A percentile compares a stretch with the other conserved stretches of the same genome.
Evolutionary conservation across 2,797 vertebrate genomes (phyloP).

Genomic region (Gouania willdenowi): DNA sequence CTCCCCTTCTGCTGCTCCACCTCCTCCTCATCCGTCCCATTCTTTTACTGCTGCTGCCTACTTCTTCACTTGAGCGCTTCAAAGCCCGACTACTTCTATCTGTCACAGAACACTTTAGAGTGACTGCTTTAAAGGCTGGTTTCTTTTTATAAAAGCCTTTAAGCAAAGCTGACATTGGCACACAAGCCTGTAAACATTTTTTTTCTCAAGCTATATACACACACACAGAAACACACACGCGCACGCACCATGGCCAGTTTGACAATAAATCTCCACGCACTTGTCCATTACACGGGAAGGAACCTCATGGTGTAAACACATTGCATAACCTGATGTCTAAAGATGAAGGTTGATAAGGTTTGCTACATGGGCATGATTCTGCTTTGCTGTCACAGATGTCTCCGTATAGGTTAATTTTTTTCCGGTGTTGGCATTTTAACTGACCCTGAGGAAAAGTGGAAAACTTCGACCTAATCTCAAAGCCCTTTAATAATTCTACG

Average conservation of each 20-base stretch:
- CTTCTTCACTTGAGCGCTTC: slow-evolving; percentile 24
- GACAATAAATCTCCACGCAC: slow-evolving; percentile 10
- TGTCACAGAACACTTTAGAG: background rate
- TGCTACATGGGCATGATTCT: slow-evolving; percentile 10
- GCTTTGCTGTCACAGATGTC: background rate
- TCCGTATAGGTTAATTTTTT: too few relatives aligned
- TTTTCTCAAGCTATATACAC: background rate
- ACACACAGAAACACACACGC: background rate
- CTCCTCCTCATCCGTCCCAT: slow-evolving; percentile 11
- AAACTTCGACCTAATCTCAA: too few relatives aligned
- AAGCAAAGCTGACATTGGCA: slow-evolving; percentile 4
- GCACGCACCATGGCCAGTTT: background rate
- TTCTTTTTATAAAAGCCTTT: background rate
- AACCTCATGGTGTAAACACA: slow-evolving; percentile 27
- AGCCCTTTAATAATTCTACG: too few relatives aligned
- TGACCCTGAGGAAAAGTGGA: too few relatives aligned
- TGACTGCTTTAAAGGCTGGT: background rate
- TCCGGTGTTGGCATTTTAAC: too few relatives aligned
- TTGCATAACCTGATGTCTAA: slow-evolving; percentile 28
- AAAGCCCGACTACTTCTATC: background rate
- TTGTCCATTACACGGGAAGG: slow-evolving; percentile 15
- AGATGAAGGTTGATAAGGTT: slow-evolving; percentile 32
- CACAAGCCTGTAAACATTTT: background rate
- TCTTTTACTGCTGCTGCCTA: background rate
- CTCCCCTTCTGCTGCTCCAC: slow-evolving; percentile 27